Evolutionary conservation across 2,113 vertebrate genomes (phyloP).

Genomic region (Ranitomeya imitator): DNA sequence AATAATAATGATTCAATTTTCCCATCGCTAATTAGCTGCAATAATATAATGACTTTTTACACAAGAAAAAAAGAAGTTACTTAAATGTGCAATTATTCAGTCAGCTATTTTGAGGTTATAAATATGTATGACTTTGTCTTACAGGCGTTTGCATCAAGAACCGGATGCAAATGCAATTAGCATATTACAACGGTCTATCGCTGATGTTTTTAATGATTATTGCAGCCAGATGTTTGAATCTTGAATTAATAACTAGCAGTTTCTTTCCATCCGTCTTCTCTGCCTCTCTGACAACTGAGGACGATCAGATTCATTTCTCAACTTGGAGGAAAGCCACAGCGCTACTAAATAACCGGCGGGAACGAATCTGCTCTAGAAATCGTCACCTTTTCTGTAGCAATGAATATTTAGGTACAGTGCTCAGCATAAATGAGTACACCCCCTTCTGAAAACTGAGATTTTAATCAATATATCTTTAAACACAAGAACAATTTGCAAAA

Average conservation of each 20-base stretch:
- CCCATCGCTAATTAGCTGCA: constrained; percentile 66
- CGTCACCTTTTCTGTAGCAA: background rate
- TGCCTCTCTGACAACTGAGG: constrained; percentile 7
- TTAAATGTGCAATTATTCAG: constrained; percentile 66
- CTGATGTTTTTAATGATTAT: constrained; percentile 49
- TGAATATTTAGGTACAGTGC: background rate
- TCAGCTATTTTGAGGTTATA: constrained; percentile 67
- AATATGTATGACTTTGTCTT: constrained; percentile 64
- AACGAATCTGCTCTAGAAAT: background rate
- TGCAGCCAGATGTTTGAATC: constrained; percentile 42
- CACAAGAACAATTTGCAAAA: too few relatives aligned
- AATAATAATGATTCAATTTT: constrained; percentile 66
- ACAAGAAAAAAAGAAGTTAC: constrained; percentile 68
- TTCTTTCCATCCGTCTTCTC: constrained; percentile 9
- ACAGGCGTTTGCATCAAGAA: constrained; percentile 37
- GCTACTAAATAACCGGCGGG: background rate
- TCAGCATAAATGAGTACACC: background rate
- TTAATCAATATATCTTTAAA: too few relatives aligned
- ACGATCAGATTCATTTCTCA: constrained; percentile 22
- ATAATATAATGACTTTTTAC: constrained; percentile 61
- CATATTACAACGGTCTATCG: constrained; percentile 39
- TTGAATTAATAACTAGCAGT: constrained; percentile 6
- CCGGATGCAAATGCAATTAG: constrained; percentile 61
- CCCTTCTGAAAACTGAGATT: too few relatives aligned
- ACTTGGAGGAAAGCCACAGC: background rate